Conservation (phyloP, 2,888 invertebrate species). For the Augochlorella aurata region DNA sequence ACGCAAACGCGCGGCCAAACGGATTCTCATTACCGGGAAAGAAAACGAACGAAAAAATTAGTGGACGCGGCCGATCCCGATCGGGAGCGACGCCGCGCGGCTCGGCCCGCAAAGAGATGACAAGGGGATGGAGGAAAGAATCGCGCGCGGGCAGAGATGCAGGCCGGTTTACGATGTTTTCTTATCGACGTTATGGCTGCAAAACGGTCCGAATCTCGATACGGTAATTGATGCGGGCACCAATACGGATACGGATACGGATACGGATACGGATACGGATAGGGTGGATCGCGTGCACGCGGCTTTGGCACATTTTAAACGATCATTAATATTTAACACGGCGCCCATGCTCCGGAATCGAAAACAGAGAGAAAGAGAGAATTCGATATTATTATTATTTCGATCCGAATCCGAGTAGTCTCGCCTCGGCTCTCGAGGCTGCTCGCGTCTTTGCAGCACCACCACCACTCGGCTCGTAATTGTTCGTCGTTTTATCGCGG, state of each 20-base stretch:
- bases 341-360: not conserved
- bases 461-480: not conserved
- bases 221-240: conserved; percentile 44
- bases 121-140: not conserved
- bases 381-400: not conserved
- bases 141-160: conserved; percentile 11
- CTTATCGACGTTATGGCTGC: conserved; percentile 58
- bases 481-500: conserved; percentile 2
- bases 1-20: conserved; percentile 39
- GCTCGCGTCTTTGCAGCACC: not conserved
- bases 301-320: conserved; percentile 16
- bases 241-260: conserved; percentile 13
- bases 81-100: too few relatives aligned
- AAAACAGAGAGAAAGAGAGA: not conserved
- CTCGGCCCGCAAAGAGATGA: too few relatives aligned
- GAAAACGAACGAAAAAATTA: conserved; percentile 10
- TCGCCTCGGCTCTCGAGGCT: not conserved
- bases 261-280: conserved; percentile 22
- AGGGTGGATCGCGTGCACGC: conserved; percentile 17
- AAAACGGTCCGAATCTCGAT: conserved; percentile 33
- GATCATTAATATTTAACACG: conserved; percentile 21
- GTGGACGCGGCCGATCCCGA: not conserved
- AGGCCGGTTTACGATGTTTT: conserved; percentile 59
- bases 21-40: conserved; percentile 64
- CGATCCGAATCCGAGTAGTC: not conserved